These are phyloP conservation scores for Scolopax bukidnonensis DNA, from an alignment of 2,797 vertebrate species.

Conservation along the genomic window DNA sequence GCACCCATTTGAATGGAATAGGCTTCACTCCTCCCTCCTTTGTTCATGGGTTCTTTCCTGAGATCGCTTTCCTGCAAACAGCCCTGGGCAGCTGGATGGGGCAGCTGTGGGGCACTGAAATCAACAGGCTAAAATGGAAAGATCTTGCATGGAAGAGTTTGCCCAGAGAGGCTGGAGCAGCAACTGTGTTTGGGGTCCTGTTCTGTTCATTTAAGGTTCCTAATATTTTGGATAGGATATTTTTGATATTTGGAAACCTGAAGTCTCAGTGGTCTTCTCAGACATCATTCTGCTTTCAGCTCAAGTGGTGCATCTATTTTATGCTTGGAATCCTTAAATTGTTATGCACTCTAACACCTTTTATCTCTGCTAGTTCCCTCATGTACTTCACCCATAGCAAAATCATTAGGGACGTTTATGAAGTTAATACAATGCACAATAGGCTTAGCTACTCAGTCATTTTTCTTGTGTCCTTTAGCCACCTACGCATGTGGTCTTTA, in stretches of 20 bases:
- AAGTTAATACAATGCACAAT: neutral
- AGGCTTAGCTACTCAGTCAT: neutral
- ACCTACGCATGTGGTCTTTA: neutral
- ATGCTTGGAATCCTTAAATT: neutral
- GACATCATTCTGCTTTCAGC: neutral
- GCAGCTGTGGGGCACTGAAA: neutral
- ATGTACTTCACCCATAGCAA: neutral
- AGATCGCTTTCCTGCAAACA: neutral
- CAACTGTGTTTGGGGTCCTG: neutral
- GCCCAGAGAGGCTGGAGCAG: neutral
- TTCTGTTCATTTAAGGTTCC: neutral
- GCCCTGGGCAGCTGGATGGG: neutral
- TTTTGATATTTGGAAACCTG: neutral
- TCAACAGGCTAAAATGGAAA: neutral
- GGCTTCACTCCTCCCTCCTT: neutral
- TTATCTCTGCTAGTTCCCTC: neutral
- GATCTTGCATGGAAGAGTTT: neutral
- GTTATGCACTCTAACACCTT: neutral
- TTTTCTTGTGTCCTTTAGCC: neutral
- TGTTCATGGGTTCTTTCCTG: neutral
- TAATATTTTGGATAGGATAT: neutral
- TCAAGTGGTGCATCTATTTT: neutral
- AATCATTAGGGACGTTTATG: neutral
- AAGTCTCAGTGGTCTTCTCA: neutral
- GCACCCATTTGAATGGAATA: neutral